Evolutionary conservation across 2,888 invertebrate genomes (phyloP).

Genomic region (Coleophora deauratella): DNA sequence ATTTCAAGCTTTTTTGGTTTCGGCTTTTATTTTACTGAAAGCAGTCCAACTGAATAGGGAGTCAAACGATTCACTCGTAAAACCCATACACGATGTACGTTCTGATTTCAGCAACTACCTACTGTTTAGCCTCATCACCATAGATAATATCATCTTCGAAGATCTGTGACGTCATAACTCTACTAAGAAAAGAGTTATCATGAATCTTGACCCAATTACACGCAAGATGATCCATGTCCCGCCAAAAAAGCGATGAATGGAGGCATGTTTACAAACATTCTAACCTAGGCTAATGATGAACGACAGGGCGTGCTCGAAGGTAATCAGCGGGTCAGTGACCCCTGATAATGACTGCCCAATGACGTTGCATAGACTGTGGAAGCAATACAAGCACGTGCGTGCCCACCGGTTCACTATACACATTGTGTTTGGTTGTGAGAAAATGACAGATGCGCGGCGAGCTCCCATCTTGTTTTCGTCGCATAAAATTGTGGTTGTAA

Average conservation of each 20-base stretch:
- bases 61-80: too few species aligned
- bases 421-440: conserved; percentile 28
- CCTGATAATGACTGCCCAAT: conserved; percentile 69
- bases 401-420: conserved; percentile 27
- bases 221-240: conserved; percentile 32
- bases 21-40: too few species aligned
- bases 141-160: too few species aligned
- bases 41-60: too few species aligned
- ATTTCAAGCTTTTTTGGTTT: too few species aligned
- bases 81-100: too few species aligned
- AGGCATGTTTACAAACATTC: conserved; percentile 71
- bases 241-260: conserved; percentile 45
- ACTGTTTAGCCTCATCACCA: too few species aligned
- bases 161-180: too few species aligned
- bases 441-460: conserved; percentile 36
- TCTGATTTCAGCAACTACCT: too few species aligned
- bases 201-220: conserved; percentile 41
- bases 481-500: background rate
- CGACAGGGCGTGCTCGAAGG: conserved; percentile 65
- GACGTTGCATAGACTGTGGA: conserved; percentile 54
- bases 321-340: conserved; percentile 69
- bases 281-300: conserved; percentile 74
- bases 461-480: conserved; percentile 4
- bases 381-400: conserved; percentile 42
- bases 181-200: too few species aligned